These are phyloP conservation scores for Glaucidium brasilianum DNA, from an alignment of 2,113 vertebrate genomes.

Conservation along the genomic window DNA sequence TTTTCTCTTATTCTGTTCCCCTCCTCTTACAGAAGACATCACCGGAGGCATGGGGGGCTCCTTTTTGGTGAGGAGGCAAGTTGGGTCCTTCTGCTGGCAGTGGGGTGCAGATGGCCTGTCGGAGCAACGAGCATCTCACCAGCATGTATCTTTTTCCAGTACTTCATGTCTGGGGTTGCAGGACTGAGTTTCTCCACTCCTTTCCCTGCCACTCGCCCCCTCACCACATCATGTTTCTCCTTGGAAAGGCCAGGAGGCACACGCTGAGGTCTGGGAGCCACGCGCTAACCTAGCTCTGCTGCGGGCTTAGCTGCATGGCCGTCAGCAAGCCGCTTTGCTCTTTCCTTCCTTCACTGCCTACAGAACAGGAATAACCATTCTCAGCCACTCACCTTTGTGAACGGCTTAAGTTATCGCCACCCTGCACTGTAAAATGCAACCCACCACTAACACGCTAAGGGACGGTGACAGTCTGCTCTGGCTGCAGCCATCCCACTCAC, in stretches of 20 bases:
- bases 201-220: not conserved
- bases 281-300: accelerated
- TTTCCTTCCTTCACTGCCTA: not conserved
- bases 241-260: not conserved
- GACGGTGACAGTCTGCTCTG: not conserved
- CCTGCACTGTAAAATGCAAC: not conserved
- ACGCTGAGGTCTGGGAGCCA: accelerated
- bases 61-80: not conserved
- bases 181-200: not conserved
- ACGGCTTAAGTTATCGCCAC: not conserved
- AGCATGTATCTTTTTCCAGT: not conserved
- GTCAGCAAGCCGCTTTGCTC: not conserved
- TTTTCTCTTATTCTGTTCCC: not conserved
- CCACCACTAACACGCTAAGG: not conserved
- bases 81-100: not conserved
- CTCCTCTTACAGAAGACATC: not conserved
- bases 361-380: not conserved
- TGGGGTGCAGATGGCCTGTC: not conserved
- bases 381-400: not conserved
- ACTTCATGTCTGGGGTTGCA: not conserved
- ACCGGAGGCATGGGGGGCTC: not conserved
- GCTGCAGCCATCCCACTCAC: not conserved
- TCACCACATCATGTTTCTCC: not conserved
- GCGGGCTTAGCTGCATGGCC: not conserved
- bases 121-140: not conserved